A percentile compares a stretch with the other conserved stretches of the same genome.
These are phyloP conservation scores for Lathronympha strigana DNA, from an alignment of 2,888 invertebrate species.

Conservation along the genomic window DNA sequence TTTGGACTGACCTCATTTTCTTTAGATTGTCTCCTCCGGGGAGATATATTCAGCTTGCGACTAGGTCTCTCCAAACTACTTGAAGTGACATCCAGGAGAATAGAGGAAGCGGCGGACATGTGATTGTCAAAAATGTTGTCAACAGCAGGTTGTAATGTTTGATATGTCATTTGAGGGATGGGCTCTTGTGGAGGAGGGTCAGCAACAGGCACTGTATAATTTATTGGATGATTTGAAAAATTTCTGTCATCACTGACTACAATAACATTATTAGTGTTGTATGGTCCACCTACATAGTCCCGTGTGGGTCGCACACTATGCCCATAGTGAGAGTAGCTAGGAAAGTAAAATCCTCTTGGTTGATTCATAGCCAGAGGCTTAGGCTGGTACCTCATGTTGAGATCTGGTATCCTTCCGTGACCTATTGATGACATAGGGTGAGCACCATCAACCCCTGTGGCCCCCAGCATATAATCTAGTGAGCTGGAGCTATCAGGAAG, in stretches of 20 bases:
- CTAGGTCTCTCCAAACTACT: slow-evolving; percentile 71
- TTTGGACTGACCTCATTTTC: slow-evolving; percentile 65
- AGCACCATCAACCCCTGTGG: slow-evolving; percentile 57
- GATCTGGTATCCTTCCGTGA: slow-evolving; percentile 56
- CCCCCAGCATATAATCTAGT: slow-evolving; percentile 62
- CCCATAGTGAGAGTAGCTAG: slow-evolving; percentile 59
- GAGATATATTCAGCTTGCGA: slow-evolving; percentile 75
- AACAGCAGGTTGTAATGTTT: slow-evolving; percentile 49
- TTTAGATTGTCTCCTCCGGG: slow-evolving; percentile 71
- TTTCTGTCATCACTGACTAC: slow-evolving; percentile 63
- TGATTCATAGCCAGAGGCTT: slow-evolving; percentile 59
- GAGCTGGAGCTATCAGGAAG: slow-evolving; percentile 76
- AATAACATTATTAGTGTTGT: slow-evolving; percentile 63
- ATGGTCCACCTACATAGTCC: slow-evolving; percentile 61
- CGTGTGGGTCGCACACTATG: slow-evolving; percentile 54
- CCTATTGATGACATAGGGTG: slow-evolving; percentile 49
- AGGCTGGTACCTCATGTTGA: slow-evolving; percentile 75
- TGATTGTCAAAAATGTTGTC: slow-evolving; percentile 49
- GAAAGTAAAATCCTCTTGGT: slow-evolving; percentile 65
- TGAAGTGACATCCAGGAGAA: slow-evolving; percentile 45
- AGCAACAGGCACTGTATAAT: slow-evolving; percentile 57
- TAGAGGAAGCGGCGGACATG: slow-evolving; percentile 43
- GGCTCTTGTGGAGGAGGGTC: slow-evolving; percentile 45
- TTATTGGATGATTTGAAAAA: slow-evolving; percentile 59
- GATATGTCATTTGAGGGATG: slow-evolving; percentile 54